Evolutionary conservation across 2,797 vertebrate genomes (phyloP), one percentile per base, ranked within the genome.

Genomic region (Chaenodraco wilsoni): DNA sequence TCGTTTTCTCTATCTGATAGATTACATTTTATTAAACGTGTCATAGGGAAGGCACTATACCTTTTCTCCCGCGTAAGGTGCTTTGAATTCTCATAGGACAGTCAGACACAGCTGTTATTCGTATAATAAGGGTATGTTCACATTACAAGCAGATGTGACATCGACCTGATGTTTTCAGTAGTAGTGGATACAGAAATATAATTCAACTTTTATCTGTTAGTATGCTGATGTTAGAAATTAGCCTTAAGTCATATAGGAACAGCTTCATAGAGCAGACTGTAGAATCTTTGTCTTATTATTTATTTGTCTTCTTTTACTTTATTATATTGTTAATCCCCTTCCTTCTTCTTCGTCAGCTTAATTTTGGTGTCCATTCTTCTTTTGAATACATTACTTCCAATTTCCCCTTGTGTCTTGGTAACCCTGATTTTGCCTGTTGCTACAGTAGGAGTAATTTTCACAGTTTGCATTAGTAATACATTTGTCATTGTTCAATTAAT

Each of bases 1-100:
- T 59, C 52, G 37, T 45, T 43, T 33, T 19, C 59, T 5, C 33
- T 15, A 40, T 54, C 41, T 56, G 33, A 49, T 74, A 41, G n/a
- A 58, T 17, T 9, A n/a, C 4, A 9, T 5, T 43, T 2, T 27
- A 17, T 21, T 41, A 9, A 13, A 13, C 33, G 7, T 37, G 56
- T 7, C 43, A 40, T 41, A 43, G 14, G 41, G 14, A 16, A 23
- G 21, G 44, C 59, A 31, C 31, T 31, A 46, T 7, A 17, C 50
- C 8, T 48, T 48, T 48, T 48, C n/a, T n/a, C 17, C 17, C 45
- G 17, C 45, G 3, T 15, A 16, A 46, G 6, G 17, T 8, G 17
- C 17, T 16, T n/a, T 48, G 46, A 48, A 16, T 40, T 13, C 17
- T 57, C 16, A 40, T 2, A 3, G 16, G 8, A 62, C 17, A 27